Evolutionary conservation across 2,888 invertebrate genomes (phyloP), one percentile per base, ranked within the genome.

Genomic region (Stomorhina lunata): DNA sequence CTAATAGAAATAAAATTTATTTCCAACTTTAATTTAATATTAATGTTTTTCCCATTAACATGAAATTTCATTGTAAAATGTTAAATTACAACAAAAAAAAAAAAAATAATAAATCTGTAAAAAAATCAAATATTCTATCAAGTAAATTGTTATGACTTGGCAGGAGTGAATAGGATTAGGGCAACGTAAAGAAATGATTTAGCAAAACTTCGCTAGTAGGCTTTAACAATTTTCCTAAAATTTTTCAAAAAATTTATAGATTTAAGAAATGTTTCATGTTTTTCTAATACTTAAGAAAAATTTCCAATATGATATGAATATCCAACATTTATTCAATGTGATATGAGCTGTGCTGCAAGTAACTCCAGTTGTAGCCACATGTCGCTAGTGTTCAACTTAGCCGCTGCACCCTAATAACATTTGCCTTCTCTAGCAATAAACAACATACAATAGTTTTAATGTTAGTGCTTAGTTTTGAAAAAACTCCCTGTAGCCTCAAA

Each of bases 41-140:
- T 40, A 55, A 69, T 57, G 32, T 69, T 43, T 65, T 57, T 15
- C 15, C 45, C 22, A 59, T 45, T 71, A 59, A 59, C 22, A 57
- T 10, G 15, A 17, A 53, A 40, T 68, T 27, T 5, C 12, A 12
- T 25, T n/a, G n/a, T n/a, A n/a, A n/a, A n/a, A n/a, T n/a, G n/a
- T n/a, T n/a, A n/a, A n/a, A n/a, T n/a, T n/a, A n/a, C n/a, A n/a
- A n/a, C n/a, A n/a, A n/a, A n/a, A n/a, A n/a, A n/a, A 43, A 20
- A 43, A 20, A 1, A 34, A 25, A 32, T 27, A 22, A 20, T 43
- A 17, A 40, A 43, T 63, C 2, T 27, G 12, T 27, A 27, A n/a
- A 59, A 59, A 59, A 22, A 59, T 59, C 59, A 37, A 59, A 37
- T 29, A 57, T 57, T 17, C 43, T 57, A 43, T 55, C 55, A 29